Conservation (phyloP, 1,140 invertebrate species). For the Cataglyphis hispanica region DNA sequence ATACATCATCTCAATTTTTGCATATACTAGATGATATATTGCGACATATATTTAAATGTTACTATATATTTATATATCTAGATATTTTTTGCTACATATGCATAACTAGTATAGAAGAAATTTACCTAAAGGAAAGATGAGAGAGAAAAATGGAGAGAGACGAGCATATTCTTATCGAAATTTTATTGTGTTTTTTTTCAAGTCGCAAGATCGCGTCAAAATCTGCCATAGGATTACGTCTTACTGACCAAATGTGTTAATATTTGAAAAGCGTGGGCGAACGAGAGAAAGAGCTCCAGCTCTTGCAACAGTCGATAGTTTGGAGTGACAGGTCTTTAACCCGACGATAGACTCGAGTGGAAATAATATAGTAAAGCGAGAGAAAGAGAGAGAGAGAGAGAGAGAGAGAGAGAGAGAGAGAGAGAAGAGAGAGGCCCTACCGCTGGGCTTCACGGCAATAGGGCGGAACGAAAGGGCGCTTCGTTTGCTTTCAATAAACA, state of each 20-base stretch:
- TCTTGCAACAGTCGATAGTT: slow-evolving; percentile 47
- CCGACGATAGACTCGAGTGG: slow-evolving; percentile 49
- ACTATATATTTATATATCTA: not conserved
- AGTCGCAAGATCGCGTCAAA: not conserved
- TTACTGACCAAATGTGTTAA: slow-evolving; percentile 21
- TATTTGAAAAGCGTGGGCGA: slow-evolving; percentile 28
- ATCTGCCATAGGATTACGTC: not conserved
- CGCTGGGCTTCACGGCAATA: slow-evolving; percentile 9
- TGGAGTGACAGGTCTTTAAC: slow-evolving; percentile 55
- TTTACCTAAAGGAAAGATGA: not conserved
- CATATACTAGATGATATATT: not conserved
- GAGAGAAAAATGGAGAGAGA: not conserved
- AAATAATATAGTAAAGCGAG: slow-evolving; percentile 41
- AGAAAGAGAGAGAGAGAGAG: not conserved
- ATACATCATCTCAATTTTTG: not conserved
- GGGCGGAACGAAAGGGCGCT: slow-evolving; percentile 20
- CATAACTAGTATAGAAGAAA: not conserved
- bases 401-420: not conserved
- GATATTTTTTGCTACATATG: not conserved
- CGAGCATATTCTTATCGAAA: not conserved
- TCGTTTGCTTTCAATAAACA: slow-evolving; percentile 49
- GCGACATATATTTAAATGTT: not conserved
- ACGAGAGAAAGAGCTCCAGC: not conserved
- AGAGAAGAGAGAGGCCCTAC: not conserved
- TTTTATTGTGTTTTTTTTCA: not conserved